Evolutionary conservation across 2,888 invertebrate species (phyloP).

Genomic region (Apamea epomidion): DNA sequence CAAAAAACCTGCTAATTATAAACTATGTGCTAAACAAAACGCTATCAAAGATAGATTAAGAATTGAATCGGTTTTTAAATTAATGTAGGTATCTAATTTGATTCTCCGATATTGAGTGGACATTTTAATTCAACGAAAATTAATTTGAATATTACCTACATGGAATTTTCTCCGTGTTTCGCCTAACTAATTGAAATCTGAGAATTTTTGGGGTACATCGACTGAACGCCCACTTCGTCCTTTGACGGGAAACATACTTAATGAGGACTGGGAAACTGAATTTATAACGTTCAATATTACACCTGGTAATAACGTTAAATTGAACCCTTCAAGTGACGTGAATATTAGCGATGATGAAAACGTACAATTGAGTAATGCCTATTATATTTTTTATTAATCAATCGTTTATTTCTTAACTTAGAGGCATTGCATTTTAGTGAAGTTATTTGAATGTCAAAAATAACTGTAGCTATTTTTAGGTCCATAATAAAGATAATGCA

Average conservation of each 20-base stretch:
- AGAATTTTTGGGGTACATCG: conserved; percentile 61
- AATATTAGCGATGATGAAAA: neutral
- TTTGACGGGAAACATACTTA: conserved; percentile 39
- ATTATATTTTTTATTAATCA: conserved; percentile 16
- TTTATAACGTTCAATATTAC: conserved; percentile 31
- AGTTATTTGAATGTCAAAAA: conserved; percentile 48
- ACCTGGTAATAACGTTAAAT: conserved; percentile 14
- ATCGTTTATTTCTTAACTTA: conserved; percentile 8
- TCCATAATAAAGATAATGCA: conserved; percentile 20
- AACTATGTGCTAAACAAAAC: conserved; percentile 2
- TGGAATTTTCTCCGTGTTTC: conserved; percentile 65
- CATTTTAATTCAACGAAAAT: conserved; percentile 42
- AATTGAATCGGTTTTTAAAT: neutral
- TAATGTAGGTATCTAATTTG: neutral
- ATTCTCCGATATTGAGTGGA: neutral
- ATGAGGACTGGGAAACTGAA: conserved; percentile 35
- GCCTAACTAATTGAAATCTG: conserved; percentile 75
- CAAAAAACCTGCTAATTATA: conserved; percentile 25
- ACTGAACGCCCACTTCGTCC: conserved; percentile 42
- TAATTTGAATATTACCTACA: conserved; percentile 45
- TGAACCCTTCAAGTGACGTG: conserved; percentile 4
- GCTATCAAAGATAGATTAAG: neutral
- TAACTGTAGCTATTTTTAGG: conserved; percentile 3
- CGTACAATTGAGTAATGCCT: neutral
- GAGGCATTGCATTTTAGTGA: conserved; percentile 42